Conservation (phyloP, 2,888 invertebrate species). For the Pollenia angustigena region DNA sequence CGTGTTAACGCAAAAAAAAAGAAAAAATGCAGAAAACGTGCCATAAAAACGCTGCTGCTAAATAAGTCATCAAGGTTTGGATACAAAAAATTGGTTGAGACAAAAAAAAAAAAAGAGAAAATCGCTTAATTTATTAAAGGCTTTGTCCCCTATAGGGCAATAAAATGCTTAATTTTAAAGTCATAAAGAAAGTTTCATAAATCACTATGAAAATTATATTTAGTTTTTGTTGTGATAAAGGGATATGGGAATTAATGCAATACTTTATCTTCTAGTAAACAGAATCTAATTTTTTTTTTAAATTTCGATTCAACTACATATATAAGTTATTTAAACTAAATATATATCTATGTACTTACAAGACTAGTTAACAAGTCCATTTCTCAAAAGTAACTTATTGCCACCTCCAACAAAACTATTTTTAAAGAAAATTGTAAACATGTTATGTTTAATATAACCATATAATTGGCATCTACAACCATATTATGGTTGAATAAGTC, state of each 20-base stretch:
- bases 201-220: constrained; percentile 44
- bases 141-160: constrained; percentile 68
- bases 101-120: constrained; percentile 53
- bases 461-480: too few relatives aligned
- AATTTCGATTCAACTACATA: not conserved
- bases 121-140: constrained; percentile 66
- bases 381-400: too few relatives aligned
- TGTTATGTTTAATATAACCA: too few relatives aligned
- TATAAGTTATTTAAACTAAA: too few relatives aligned
- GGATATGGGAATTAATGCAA: constrained; percentile 7
- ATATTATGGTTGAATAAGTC: too few relatives aligned
- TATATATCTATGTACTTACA: too few relatives aligned
- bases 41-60: constrained; percentile 43
- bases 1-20: constrained; percentile 45
- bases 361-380: too few relatives aligned
- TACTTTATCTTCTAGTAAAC: not conserved
- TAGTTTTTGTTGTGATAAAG: not conserved
- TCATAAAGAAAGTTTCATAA: constrained; percentile 63
- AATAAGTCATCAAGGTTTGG: constrained; percentile 47
- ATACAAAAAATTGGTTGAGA: not conserved
- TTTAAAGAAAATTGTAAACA: too few relatives aligned
- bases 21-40: constrained; percentile 54
- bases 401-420: too few relatives aligned
- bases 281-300: not conserved
- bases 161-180: constrained; percentile 55